Conservation (phyloP, 1,140 invertebrate genomes). For the Bombus breviceps region DNA sequence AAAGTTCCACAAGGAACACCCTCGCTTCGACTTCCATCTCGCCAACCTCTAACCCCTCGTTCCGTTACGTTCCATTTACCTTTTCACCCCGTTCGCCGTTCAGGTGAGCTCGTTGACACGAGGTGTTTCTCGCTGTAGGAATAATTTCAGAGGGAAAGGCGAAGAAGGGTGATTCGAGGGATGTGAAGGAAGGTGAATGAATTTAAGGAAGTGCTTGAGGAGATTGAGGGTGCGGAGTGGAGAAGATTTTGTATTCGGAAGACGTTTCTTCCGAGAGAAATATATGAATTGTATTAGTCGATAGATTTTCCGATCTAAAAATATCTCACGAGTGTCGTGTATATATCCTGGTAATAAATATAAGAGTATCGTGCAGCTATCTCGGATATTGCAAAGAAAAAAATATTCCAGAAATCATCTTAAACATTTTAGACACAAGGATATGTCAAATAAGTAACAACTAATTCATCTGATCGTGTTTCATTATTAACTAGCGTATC, state of each 20-base stretch:
- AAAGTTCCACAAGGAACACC: conserved; percentile 59
- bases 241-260: not conserved
- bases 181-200: not conserved
- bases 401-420: no score
- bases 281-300: no score
- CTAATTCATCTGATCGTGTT: no score
- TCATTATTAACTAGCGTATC: no score
- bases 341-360: no score
- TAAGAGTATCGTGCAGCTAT: no score
- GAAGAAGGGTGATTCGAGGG: not conserved
- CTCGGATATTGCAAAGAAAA: no score
- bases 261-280: no score
- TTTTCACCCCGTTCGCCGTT: not conserved
- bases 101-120: conserved; percentile 13
- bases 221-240: not conserved
- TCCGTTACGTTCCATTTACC: conserved; percentile 51
- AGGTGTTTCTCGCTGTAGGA: not conserved
- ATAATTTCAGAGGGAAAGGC: not conserved
- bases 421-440: no score
- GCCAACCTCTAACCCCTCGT: not conserved
- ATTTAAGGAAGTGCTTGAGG: not conserved
- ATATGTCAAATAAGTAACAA: no score
- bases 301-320: no score
- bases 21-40: conserved; percentile 43
- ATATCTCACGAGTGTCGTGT: no score